phyloP scores from a whole-genome alignment of 2,113 vertebrate species.

The Solea senegalensis region DNA sequence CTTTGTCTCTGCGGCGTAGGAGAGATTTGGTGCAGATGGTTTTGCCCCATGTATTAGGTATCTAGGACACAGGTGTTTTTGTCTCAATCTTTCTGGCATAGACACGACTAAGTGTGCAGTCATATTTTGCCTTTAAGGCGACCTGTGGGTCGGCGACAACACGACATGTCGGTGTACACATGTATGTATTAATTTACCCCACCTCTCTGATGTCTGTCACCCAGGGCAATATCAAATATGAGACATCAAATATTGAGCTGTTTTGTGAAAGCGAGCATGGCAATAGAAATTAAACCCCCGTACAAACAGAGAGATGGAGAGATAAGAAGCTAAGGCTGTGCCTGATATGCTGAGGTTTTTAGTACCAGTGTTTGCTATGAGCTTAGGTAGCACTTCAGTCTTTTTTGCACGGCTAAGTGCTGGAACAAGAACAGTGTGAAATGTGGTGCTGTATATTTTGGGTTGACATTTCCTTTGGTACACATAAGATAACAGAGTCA shows the following conservation, averaged over 20 bases:
- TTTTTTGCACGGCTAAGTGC: slow-evolving; percentile 36
- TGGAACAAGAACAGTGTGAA: slow-evolving; percentile 49
- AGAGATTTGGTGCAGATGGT: neutral
- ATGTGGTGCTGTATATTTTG: slow-evolving; percentile 53
- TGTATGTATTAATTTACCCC: slow-evolving; percentile 13
- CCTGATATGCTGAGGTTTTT: slow-evolving; percentile 53
- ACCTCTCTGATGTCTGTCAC: slow-evolving; percentile 38
- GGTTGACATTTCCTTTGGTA: slow-evolving; percentile 56
- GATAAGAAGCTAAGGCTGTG: slow-evolving; percentile 36
- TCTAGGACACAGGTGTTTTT: neutral
- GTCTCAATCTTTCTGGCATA: neutral
- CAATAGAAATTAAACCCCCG: slow-evolving; percentile 34
- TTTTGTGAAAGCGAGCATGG: slow-evolving; percentile 19
- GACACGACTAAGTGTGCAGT: neutral
- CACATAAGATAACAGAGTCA: slow-evolving; percentile 50
- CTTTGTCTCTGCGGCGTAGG: neutral
- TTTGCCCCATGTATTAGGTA: neutral
- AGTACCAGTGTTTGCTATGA: slow-evolving; percentile 38
- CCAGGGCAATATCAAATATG: slow-evolving; percentile 35
- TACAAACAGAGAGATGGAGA: slow-evolving; percentile 54
- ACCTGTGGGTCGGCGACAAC: neutral
- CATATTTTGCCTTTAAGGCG: slow-evolving; percentile 11
- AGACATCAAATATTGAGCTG: slow-evolving; percentile 49
- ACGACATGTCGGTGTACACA: slow-evolving; percentile 11
- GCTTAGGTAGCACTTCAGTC: slow-evolving; percentile 45